These are phyloP conservation scores for Chaetops frenatus DNA, from an alignment of 2,113 vertebrate genomes.

Conservation along the genomic window DNA sequence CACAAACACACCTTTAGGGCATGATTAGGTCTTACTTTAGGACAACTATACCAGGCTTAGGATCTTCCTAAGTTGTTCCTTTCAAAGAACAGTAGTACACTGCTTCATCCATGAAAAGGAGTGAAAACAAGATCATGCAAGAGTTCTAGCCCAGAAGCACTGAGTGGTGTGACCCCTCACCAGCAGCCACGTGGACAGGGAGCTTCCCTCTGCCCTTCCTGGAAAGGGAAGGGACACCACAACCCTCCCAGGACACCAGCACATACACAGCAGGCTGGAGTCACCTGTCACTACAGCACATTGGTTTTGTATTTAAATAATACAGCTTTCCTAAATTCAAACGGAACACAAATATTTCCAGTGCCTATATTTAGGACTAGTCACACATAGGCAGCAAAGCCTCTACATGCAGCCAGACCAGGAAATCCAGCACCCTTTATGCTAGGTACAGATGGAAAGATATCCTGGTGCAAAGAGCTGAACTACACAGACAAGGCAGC, in stretches of 20 bases:
- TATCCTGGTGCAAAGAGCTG: background rate
- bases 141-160: background rate
- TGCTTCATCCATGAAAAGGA: background rate
- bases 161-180: fast-evolving
- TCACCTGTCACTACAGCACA: background rate
- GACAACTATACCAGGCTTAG: background rate
- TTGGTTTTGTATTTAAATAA: background rate
- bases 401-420: background rate
- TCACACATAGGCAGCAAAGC: background rate
- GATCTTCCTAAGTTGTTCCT: background rate
- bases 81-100: background rate
- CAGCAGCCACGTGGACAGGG: fast-evolving
- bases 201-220: background rate
- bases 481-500: background rate
- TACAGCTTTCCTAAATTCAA: background rate
- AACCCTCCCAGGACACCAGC: background rate
- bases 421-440: background rate
- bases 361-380: background rate
- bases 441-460: background rate
- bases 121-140: background rate
- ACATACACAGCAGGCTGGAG: fast-evolving
- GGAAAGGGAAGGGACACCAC: background rate
- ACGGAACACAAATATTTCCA: background rate
- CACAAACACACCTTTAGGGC: background rate
- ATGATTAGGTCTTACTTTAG: background rate